Conservation (phyloP, 2,113 vertebrate species). For the Mirza zaza region DNA sequence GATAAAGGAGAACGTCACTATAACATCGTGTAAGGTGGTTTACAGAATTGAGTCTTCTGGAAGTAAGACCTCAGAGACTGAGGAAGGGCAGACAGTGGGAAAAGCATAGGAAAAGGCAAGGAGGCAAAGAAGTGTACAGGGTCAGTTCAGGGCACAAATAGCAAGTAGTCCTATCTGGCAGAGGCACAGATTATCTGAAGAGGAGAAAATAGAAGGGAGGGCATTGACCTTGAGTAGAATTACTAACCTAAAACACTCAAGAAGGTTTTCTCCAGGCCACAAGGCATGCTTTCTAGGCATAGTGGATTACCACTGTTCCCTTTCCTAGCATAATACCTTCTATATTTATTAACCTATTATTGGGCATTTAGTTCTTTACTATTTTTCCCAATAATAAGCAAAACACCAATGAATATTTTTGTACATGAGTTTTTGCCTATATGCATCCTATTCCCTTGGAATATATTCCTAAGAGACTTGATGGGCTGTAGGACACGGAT, state of each 20-base stretch:
- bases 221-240: background rate
- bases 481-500: background rate
- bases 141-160: background rate
- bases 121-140: background rate
- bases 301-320: background rate
- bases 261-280: conserved; percentile 1
- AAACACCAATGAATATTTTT: background rate
- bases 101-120: background rate
- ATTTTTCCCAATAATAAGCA: conserved; percentile 25
- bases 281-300: background rate
- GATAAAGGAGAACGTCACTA: background rate
- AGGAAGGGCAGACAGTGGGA: background rate
- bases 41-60: background rate
- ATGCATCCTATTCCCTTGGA: background rate
- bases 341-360: background rate
- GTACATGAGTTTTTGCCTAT: background rate
- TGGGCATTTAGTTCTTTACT: conserved; percentile 21
- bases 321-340: background rate
- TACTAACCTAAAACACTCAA: background rate
- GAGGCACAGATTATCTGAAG: background rate
- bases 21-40: background rate
- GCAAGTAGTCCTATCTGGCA: background rate
- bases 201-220: background rate
- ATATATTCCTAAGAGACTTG: background rate
- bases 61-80: background rate